Conservation (phyloP, 2,888 invertebrate species). For the Syritta pipiens region DNA sequence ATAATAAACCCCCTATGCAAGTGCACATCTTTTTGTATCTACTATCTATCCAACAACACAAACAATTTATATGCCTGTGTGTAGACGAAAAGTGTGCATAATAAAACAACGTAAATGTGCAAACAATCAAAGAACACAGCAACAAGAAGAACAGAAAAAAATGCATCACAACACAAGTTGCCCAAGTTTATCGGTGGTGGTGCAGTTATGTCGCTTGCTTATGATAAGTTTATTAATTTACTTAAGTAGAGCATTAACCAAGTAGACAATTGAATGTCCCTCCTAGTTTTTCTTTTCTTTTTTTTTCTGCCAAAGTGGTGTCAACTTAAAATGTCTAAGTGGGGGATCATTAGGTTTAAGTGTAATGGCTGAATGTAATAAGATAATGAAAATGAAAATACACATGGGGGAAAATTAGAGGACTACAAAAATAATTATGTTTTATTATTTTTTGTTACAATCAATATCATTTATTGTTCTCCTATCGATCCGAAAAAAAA, state of each 20-base stretch:
- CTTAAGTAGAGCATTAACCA: conserved; percentile 19
- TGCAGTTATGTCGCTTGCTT: background rate
- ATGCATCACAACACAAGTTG: too few relatives aligned
- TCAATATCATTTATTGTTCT: too few relatives aligned
- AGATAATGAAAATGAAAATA: background rate
- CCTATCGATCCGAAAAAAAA: too few relatives aligned
- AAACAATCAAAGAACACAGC: conserved; percentile 18
- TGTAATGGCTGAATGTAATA: conserved; percentile 12
- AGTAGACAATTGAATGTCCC: conserved; percentile 33
- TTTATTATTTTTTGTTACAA: background rate
- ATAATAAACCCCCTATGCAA: too few relatives aligned
- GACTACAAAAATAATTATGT: too few relatives aligned
- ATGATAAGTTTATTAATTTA: conserved; percentile 31
- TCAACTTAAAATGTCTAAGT: conserved; percentile 30
- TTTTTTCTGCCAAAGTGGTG: conserved; percentile 8
- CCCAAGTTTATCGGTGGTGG: background rate
- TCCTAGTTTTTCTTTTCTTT: background rate
- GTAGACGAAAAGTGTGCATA: background rate
- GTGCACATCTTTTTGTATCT: too few relatives aligned
- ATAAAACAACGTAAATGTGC: conserved; percentile 4
- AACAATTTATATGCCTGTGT: too few relatives aligned
- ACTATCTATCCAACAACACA: too few relatives aligned
- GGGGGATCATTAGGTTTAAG: conserved; percentile 20
- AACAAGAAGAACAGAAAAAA: too few relatives aligned
- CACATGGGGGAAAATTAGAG: background rate